Evolutionary conservation across 1,140 invertebrate genomes (phyloP).

Genomic region (Saccostrea echinata): DNA sequence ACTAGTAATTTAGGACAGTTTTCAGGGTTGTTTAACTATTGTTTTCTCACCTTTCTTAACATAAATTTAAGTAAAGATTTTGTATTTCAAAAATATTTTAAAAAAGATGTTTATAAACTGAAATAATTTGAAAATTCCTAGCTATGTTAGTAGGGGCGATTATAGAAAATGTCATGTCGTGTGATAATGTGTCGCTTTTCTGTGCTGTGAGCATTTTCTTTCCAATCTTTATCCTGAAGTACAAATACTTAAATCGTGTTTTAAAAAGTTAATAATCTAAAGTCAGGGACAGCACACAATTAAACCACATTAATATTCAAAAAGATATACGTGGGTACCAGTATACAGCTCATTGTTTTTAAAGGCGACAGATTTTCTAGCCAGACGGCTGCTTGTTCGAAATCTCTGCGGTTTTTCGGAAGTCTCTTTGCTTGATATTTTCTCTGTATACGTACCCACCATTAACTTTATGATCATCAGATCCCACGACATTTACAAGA

Average conservation of each 20-base stretch:
- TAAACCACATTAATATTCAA: neutral
- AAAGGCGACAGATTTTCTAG: neutral
- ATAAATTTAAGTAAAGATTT: too few relatives aligned
- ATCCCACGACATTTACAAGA: neutral
- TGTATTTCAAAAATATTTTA: too few relatives aligned
- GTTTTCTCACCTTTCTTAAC: too few relatives aligned
- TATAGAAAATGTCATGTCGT: neutral
- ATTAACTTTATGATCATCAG: neutral
- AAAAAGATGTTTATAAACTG: too few relatives aligned
- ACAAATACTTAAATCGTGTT: neutral
- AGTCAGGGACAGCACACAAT: neutral
- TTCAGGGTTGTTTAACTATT: too few relatives aligned
- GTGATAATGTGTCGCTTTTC: neutral
- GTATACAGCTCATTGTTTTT: neutral
- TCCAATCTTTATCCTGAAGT: neutral
- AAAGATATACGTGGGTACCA: conserved; percentile 16
- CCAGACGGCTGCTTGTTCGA: neutral
- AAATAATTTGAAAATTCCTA: neutral
- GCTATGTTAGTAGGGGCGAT: neutral
- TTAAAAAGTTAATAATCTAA: neutral
- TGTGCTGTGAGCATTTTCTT: neutral
- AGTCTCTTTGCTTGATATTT: neutral
- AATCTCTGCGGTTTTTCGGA: neutral
- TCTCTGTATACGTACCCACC: neutral
- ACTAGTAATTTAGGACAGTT: too few relatives aligned